phyloP scores from a whole-genome alignment of 2,113 vertebrate species.

The Scomber japonicus region DNA sequence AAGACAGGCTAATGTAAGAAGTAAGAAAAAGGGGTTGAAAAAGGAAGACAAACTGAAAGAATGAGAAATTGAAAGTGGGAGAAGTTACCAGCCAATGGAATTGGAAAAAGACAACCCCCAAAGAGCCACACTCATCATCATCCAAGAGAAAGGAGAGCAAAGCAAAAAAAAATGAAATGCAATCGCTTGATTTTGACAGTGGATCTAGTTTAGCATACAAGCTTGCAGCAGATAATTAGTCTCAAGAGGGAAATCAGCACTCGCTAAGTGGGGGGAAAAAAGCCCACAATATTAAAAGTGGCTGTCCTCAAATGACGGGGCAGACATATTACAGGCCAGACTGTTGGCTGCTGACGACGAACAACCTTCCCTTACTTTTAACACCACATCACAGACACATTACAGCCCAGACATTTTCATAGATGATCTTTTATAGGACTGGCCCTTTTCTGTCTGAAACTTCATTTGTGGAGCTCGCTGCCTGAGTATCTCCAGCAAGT shows the following conservation, averaged over 20 bases:
- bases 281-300: slow-evolving; percentile 20
- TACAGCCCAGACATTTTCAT: too few species aligned
- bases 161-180: slow-evolving; percentile 40
- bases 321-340: slow-evolving; percentile 7
- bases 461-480: too few species aligned
- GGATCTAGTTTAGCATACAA: slow-evolving; percentile 62
- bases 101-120: slow-evolving; percentile 20
- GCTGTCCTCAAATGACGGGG: slow-evolving; percentile 35
- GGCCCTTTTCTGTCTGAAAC: too few species aligned
- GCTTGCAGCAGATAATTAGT: slow-evolving; percentile 72
- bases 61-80: slow-evolving; percentile 4
- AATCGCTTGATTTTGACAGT: slow-evolving; percentile 42
- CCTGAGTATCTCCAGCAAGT: too few species aligned
- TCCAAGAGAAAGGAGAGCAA: slow-evolving; percentile 42
- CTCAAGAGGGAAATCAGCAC: slow-evolving; percentile 65
- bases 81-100: slow-evolving; percentile 19
- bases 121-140: slow-evolving; percentile 42
- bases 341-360: neutral
- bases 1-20: neutral
- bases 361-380: slow-evolving; percentile 1
- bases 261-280: slow-evolving; percentile 11
- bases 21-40: neutral
- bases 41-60: slow-evolving; percentile 1
- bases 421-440: too few species aligned
- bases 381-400: neutral